Conservation (phyloP, 1,140 invertebrate genomes). For the Polypedilum vanderplanki region DNA sequence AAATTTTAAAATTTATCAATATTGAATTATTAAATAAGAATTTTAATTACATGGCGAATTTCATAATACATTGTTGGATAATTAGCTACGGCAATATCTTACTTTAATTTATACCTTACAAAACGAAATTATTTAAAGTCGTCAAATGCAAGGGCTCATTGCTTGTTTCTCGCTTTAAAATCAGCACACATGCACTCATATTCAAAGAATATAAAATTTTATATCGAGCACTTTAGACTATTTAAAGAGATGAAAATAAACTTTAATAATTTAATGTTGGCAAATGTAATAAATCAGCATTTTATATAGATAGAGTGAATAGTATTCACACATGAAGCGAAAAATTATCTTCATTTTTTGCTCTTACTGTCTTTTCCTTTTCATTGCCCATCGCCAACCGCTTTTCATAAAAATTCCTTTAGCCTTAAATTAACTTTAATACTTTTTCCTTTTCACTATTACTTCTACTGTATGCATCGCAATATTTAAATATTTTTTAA, state of each 20-base stretch:
- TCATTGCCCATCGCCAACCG: background rate
- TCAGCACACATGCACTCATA: background rate
- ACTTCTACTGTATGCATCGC: background rate
- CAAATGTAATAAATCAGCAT: slow-evolving; percentile 7
- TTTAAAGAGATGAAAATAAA: background rate
- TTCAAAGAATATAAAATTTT: background rate
- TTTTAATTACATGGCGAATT: no score
- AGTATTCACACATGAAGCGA: background rate
- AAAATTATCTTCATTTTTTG: slow-evolving; percentile 24
- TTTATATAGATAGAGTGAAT: background rate
- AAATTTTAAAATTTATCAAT: no score
- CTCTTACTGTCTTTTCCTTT: background rate
- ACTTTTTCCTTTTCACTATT: no score
- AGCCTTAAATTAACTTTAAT: background rate
- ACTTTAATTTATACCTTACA: no score
- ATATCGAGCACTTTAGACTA: background rate
- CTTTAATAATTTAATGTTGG: slow-evolving; percentile 1
- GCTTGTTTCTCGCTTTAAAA: background rate
- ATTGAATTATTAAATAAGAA: no score
- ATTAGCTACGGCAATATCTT: no score
- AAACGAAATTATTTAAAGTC: no score
- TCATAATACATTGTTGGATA: no score
- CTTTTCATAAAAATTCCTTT: background rate
- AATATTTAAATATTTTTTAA: background rate
- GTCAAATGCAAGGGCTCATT: no score